Base-by-base conservation (phyloP, 2,113 vertebrate genomes). In the Hydrochoerus hydrochaeris region DNA sequence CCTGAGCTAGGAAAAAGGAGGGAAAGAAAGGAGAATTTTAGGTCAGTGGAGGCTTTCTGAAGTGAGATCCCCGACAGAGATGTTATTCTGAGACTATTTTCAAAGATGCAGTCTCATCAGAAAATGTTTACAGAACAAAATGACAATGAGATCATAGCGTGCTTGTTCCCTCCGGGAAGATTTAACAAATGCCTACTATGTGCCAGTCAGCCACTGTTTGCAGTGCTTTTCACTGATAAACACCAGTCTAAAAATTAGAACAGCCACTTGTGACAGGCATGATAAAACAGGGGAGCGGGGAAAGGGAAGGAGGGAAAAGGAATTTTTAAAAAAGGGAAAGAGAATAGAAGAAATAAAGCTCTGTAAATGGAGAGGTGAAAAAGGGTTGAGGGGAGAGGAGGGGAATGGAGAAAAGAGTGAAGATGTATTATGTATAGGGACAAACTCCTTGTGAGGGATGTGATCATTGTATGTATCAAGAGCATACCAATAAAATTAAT, bases 1-100 rank as follows among this genome's bases (percentile, higher is more conserved):
- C 88, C 98, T 97, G 3, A 98, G 97, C 99, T 99, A 73, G 73
- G 93, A 83, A 96, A 86, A 95, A 93, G 94, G 96, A 52, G 35
- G n/a, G 78, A 54, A 94, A 84, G 94, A 96, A 97, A 97, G 38
- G 62, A 96, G 0, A n/a, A 67, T 80, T 92, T 97, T 67, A 97
- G 82, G 69, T 57, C 81, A 22, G 0, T 0, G 32, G 63, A 81
- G 38, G 52, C 20, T 81, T 65, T 91, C 88, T 52, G 46, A 87
- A 65, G 63, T 62, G 41, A 26, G 28, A 63, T 44, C 52, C 63
- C 78, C 11, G 19, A 60, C 65, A 92, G 58, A 89, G 73, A 8
- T 83, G 17, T 69, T 49, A 20, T 13, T 78, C 86, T 73, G 52
- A 94, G 82, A 82, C 52, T 41, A 32, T 67, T 77, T 84, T 90